A percentile compares a stretch with the other conserved stretches of the same genome.
These are phyloP conservation scores for Heliocidaris tuberculata DNA, from an alignment of 35 echinoderm and acorn worm genomes.

Conservation along the genomic window DNA sequence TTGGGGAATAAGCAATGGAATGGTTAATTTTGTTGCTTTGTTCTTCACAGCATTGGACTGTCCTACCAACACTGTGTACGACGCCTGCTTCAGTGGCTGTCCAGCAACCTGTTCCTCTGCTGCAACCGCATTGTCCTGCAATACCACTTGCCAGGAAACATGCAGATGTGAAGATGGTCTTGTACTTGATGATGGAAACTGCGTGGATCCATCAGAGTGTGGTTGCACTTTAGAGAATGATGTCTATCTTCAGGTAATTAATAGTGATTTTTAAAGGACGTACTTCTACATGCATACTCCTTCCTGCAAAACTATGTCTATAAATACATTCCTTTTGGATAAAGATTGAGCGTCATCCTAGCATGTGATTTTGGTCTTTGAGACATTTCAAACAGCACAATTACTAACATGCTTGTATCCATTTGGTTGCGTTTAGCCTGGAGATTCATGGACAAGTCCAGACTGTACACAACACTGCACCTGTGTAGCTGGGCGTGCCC, in stretches of 20 bases:
- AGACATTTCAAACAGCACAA: too few species aligned
- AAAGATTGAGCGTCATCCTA: too few species aligned
- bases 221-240: constrained; percentile 33
- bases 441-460: constrained; percentile 13
- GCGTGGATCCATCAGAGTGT: constrained; percentile 52
- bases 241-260: constrained; percentile 56
- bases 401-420: background rate
- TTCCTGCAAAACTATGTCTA: too few species aligned
- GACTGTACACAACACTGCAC: constrained; percentile 70
- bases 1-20: too few species aligned
- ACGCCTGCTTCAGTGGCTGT: constrained; percentile 69
- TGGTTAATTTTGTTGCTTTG: too few species aligned
- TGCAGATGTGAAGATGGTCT: constrained; percentile 67
- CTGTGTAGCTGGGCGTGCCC: constrained; percentile 50
- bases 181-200: constrained; percentile 58
- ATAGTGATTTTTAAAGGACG: background rate
- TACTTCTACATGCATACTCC: too few species aligned
- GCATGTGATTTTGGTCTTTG: too few species aligned
- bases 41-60: constrained; percentile 54
- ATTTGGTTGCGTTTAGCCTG: background rate
- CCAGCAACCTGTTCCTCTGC: constrained; percentile 53
- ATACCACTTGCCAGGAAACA: constrained; percentile 52
- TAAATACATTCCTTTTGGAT: too few species aligned
- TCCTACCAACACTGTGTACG: constrained; percentile 64
- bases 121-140: background rate